Evolutionary conservation across 1,140 invertebrate genomes (phyloP).

Genomic region (Lepidostoma basale): DNA sequence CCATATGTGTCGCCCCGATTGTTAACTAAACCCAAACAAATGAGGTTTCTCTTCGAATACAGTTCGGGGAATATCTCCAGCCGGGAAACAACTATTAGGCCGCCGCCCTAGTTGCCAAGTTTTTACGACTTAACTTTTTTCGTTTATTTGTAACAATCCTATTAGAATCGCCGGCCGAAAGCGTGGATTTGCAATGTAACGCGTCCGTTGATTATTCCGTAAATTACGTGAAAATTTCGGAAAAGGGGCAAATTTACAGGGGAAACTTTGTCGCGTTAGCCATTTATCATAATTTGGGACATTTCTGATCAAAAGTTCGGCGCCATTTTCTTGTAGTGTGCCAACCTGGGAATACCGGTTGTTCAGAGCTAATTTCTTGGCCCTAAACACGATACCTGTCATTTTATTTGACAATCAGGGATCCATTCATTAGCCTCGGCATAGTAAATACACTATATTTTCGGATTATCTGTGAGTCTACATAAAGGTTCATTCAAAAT

Average conservation of each 20-base stretch:
- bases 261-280: constrained; percentile 12
- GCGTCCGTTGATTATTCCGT: constrained; percentile 22
- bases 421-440: no score
- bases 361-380: constrained; percentile 12
- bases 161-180: constrained; percentile 38
- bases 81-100: constrained; percentile 44
- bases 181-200: constrained; percentile 20
- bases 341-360: constrained; percentile 11
- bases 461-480: no score
- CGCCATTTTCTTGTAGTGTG: constrained; percentile 24
- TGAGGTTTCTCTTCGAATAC: constrained; percentile 25
- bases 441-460: no score
- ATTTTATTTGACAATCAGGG: no score
- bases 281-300: constrained; percentile 28
- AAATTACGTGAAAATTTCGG: constrained; percentile 35
- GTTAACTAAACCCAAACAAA: constrained; percentile 30
- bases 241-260: constrained; percentile 25
- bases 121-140: constrained; percentile 46
- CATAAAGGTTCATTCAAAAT: no score
- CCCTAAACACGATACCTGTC: background rate
- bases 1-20: constrained; percentile 25
- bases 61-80: constrained; percentile 18
- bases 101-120: constrained; percentile 39
- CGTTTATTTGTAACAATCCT: constrained; percentile 44
- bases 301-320: constrained; percentile 21